phyloP scores from a whole-genome alignment of 2,797 vertebrate genomes.

The Staurois parvus region DNA sequence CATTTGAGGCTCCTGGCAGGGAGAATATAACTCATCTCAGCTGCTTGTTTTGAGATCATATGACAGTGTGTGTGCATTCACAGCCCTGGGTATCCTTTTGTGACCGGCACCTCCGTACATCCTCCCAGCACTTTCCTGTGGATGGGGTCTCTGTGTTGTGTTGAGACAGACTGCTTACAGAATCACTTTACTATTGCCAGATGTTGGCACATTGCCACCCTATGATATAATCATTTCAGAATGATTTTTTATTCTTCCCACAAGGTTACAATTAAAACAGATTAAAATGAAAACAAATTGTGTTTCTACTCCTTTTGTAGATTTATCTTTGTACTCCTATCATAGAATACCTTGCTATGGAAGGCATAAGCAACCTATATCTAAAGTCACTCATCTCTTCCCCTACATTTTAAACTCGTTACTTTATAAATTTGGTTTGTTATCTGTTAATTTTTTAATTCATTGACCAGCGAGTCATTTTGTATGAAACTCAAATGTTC shows the following conservation, averaged over 20 bases:
- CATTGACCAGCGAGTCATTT: no score
- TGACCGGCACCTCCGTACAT: conserved; percentile 68
- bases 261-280: conserved; percentile 76
- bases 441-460: no score
- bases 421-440: no score
- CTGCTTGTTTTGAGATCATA: conserved; percentile 72
- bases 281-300: conserved; percentile 70
- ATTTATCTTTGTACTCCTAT: conserved; percentile 18
- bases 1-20: conserved; percentile 70
- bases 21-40: conserved; percentile 72
- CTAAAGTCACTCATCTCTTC: no score
- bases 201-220: conserved; percentile 75
- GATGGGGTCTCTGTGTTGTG: conserved; percentile 65
- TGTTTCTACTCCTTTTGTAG: not conserved
- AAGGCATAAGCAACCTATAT: not conserved
- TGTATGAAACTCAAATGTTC: no score
- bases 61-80: conserved; percentile 67
- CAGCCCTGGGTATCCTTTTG: conserved; percentile 69
- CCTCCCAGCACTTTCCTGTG: conserved; percentile 66
- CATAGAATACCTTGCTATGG: conserved; percentile 1
- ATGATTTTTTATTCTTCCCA: conserved; percentile 66
- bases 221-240: conserved; percentile 72
- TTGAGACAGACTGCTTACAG: conserved; percentile 75
- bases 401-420: no score
- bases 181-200: conserved; percentile 77